These are phyloP conservation scores for Diachrysia chrysitis DNA, from an alignment of 2,888 invertebrate genomes.

Conservation along the genomic window DNA sequence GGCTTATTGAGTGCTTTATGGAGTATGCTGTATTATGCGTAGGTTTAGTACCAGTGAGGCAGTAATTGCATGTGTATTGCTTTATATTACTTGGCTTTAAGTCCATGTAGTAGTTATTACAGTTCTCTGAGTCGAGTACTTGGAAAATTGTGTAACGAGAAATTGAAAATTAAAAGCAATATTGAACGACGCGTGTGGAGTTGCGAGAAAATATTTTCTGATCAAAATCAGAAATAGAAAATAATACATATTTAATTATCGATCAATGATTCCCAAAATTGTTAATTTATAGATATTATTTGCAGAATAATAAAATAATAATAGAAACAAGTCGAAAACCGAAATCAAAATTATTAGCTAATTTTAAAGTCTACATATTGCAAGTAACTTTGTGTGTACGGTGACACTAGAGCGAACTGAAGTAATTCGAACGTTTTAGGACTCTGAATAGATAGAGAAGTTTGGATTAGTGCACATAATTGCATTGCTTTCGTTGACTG, in stretches of 20 bases:
- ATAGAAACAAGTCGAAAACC: too few species aligned
- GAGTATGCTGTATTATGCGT: slow-evolving; percentile 35
- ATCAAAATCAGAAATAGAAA: neutral
- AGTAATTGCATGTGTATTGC: slow-evolving; percentile 18
- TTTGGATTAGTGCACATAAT: too few species aligned
- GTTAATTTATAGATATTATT: too few species aligned
- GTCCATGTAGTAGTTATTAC: slow-evolving; percentile 26
- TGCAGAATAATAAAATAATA: too few species aligned
- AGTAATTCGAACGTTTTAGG: too few species aligned
- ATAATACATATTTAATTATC: neutral
- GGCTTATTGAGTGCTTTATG: slow-evolving; percentile 59
- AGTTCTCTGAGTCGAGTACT: neutral
- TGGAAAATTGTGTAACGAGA: neutral
- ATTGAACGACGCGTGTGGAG: neutral
- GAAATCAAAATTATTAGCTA: too few species aligned
- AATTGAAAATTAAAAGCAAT: neutral
- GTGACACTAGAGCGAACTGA: too few species aligned
- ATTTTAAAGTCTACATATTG: too few species aligned
- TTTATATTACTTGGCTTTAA: slow-evolving; percentile 17
- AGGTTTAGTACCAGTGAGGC: slow-evolving; percentile 19
- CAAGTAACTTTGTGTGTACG: too few species aligned
- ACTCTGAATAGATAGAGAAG: too few species aligned
- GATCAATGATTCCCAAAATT: too few species aligned
- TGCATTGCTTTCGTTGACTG: too few species aligned
- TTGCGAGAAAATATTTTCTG: neutral